These are phyloP conservation scores for Globodera rostochiensis DNA, from an alignment of 1,140 invertebrate genomes.

Conservation along the genomic window DNA sequence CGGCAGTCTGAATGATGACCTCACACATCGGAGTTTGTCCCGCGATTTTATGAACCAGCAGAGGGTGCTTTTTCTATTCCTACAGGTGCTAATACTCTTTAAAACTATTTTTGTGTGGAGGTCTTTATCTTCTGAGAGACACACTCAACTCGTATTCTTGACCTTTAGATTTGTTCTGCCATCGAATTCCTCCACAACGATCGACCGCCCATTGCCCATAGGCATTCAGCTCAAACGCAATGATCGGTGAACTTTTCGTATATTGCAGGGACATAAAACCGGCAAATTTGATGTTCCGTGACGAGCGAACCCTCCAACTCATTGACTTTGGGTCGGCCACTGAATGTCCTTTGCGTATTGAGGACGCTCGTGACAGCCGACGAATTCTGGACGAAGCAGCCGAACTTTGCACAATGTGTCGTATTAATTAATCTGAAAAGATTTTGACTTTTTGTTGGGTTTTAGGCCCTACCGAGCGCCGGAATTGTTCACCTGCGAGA, in stretches of 20 bases:
- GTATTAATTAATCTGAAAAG: background rate
- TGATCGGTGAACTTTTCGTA: background rate
- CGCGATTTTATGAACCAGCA: slow-evolving; percentile 40
- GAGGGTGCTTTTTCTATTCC: slow-evolving; percentile 27
- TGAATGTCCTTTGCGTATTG: slow-evolving; percentile 36
- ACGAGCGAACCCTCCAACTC: slow-evolving; percentile 21
- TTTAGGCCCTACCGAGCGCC: slow-evolving; percentile 39
- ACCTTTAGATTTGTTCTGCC: slow-evolving; percentile 24
- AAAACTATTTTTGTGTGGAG: background rate
- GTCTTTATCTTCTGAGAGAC: too few relatives aligned
- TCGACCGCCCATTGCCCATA: slow-evolving; percentile 37
- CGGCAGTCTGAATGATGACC: slow-evolving; percentile 21
- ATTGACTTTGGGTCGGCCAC: slow-evolving; percentile 45
- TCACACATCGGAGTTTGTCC: slow-evolving; percentile 2
- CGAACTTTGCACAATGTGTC: slow-evolving; percentile 40
- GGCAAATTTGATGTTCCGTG: slow-evolving; percentile 41
- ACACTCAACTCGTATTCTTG: background rate
- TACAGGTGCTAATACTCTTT: background rate
- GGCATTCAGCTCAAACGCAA: slow-evolving; percentile 22
- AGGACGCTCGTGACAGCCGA: slow-evolving; percentile 28
- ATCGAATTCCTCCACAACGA: slow-evolving; percentile 28
- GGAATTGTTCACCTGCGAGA: slow-evolving; percentile 40
- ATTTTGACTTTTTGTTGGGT: background rate
- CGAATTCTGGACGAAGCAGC: slow-evolving; percentile 40
- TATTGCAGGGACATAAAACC: slow-evolving; percentile 39